Base-by-base conservation (phyloP, 2,888 invertebrate species). In the Panzeria rudis region DNA sequence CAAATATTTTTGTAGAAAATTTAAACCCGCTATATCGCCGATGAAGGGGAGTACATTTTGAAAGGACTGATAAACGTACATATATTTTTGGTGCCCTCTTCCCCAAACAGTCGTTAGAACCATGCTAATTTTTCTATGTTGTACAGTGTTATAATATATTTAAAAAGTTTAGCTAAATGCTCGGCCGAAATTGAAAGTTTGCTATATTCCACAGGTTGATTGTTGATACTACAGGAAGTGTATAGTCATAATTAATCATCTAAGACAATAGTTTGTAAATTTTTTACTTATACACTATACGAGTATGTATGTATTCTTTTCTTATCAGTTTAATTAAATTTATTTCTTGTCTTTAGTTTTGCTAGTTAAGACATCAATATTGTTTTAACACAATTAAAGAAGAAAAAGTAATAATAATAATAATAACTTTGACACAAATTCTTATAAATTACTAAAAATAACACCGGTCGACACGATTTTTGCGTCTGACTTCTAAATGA, bases 241-340 rank as follows among this genome's bases (percentile, higher is more conserved):
- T n/a, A n/a, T n/a, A n/a, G 2, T n/a, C 44, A 44, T 44, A n/a
- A 44, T 44, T n/a, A 44, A 44, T 44, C 6, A n/a, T 44, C 44
- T n/a, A 15, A 44, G n/a, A 15, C 23, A 56, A 56, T 56, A 29
- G 56, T 29, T 56, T 32, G 6, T n/a, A 32, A 32, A 56, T 2
- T 5, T 56, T 17, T n/a, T n/a, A 11, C n/a, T n/a, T 23, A 9
- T 8, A 32, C n/a, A 56, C 32, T 44, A 44, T 6, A 8, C 9
- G n/a, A n/a, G n/a, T n/a, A n/a, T n/a, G n/a, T n/a, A n/a, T n/a
- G 6, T 44, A 44, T 44, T 20, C 38, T 50, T 23, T 20, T 50
- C 52, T 68, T 68, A 68, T 68, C 52, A 68, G 6, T 68, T 52
- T 52, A 52, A 68, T 61, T n/a, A 35, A 59, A 32, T 35, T 38